These are phyloP conservation scores for Girardinus metallicus DNA, from an alignment of 2,797 vertebrate genomes.

Conservation along the genomic window DNA sequence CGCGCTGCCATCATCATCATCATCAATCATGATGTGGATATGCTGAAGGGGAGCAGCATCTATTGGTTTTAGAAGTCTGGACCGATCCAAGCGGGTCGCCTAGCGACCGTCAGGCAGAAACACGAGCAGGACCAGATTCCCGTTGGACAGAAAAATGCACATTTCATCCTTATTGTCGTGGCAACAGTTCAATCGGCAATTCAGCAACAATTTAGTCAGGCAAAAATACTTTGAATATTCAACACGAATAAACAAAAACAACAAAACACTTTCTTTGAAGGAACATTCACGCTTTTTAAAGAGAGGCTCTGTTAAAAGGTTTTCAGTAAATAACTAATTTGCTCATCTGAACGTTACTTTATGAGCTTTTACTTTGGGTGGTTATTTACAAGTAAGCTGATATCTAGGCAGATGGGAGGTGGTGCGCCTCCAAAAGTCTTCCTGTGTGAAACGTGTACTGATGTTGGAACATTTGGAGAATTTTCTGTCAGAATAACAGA, in stretches of 20 bases:
- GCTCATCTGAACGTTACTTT: background rate
- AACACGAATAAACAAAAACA: background rate
- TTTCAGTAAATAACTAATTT: background rate
- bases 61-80: slow-evolving; percentile 28
- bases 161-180: background rate
- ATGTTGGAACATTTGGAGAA: background rate
- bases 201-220: background rate
- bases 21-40: slow-evolving; percentile 26
- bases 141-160: background rate
- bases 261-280: background rate
- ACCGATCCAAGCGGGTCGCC: background rate
- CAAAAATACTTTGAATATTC: background rate
- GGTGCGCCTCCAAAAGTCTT: background rate
- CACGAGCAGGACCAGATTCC: background rate
- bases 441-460: background rate
- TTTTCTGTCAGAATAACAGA: background rate
- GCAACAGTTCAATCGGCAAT: background rate
- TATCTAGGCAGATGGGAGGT: background rate
- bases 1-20: slow-evolving; percentile 23
- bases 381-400: background rate
- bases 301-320: background rate
- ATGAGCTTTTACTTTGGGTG: background rate
- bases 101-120: slow-evolving; percentile 6
- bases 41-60: slow-evolving; percentile 19
- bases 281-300: background rate